Base-by-base conservation (phyloP, 2,113 vertebrate species). In the Rynchops niger region DNA sequence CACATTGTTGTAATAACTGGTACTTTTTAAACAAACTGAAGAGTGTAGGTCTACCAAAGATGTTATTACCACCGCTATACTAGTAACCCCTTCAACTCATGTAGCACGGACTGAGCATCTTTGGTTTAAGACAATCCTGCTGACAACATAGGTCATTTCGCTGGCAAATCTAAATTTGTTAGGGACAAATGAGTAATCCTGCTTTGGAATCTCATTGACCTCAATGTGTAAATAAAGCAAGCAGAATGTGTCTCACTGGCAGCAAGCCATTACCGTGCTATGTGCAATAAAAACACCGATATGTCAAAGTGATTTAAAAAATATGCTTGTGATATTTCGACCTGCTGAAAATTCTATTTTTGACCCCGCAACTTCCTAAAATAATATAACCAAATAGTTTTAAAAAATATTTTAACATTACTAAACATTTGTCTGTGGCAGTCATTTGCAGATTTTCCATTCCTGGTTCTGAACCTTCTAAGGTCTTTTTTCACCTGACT, bases 201-300 rank as follows among this genome's bases (percentile, higher is more conserved):
- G 22, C 86, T 79, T 67, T 11, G 21, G 84, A 89, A 94, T 96
- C 89, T 96, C 89, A 82, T 85, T 95, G 91, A 96, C 89, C 87
- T 95, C 84, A 49, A 79, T 85, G 87, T 94, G 73, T 94, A 97
- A 95, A 96, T 94, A 96, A 93, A 85, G 81, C 72, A 78, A 95
- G 47, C 32, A 91, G 87, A 95, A 94, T 82, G 73, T 69, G 66
- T 72, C 81, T 95, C 78, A 65, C 84, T 91, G 95, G 96, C 95
- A 93, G 86, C 36, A 87, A 93, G 73, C 93, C 93, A 93, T 56
- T 40, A 43, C 73, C 1, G 0, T 53, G n/a, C 86, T 84, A 43
- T n/a, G 73, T 82, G 65, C 89, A 94, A 91, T 89, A 93, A 91
- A 94, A 93, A 42, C 67, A 86, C 23, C 84, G 89, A 83, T 78